A percentile compares a stretch with the other conserved stretches of the same genome.
Conservation (phyloP, 1,140 invertebrate species). For the Caenorhabditis elegans region WBcel235 BX284604.4:12351501-12352000, state of each 20-base stretch:
- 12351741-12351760: conserved; percentile 47
- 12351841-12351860: too few species aligned
- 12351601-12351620: conserved; percentile 35
- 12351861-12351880: too few species aligned
- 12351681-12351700: neutral
- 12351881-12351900: too few species aligned
- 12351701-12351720: conserved; percentile 79
- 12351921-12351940: too few species aligned
- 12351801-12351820: neutral
- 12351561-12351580: conserved; percentile 37
- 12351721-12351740: conserved; percentile 42
- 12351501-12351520: conserved; percentile 42
- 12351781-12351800: conserved; percentile 4
- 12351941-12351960: too few species aligned
- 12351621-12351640: conserved; percentile 69
- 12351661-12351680: conserved; percentile 66
- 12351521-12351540: conserved; percentile 38
- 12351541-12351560: conserved; percentile 38
- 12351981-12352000: too few species aligned
- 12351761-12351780: conserved; percentile 47
- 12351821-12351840: too few species aligned
- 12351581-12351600: conserved; percentile 40
- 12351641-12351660: conserved; percentile 74
- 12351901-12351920: too few species aligned
- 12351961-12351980: too few species aligned